Evolutionary conservation across 2,113 vertebrate species (phyloP), one percentile per base, ranked within the genome.

Genomic region (Pipa parva): DNA sequence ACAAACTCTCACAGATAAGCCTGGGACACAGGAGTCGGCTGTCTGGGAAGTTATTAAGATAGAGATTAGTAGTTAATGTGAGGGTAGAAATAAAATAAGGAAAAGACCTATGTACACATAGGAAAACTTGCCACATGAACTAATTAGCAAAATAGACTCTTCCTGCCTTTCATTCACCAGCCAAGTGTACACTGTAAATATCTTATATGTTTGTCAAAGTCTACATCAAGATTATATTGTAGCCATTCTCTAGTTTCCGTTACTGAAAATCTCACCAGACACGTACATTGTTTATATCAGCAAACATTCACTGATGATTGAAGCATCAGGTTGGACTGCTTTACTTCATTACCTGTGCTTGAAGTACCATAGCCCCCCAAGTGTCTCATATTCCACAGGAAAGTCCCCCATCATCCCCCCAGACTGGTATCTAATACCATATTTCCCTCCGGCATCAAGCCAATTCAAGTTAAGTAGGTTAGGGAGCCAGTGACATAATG

Each of bases 31-130:
- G 88, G 87, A 93, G 89, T 92, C 91, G 82, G 88, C 84, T 88
- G 89, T 91, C 90, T 92, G 86, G 85, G 81, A 84, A 72, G 87
- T 89, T 93, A 92, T 88, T 85, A 83, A 83, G 81, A 86, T 80
- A 86, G 81, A 89, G 90, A 91, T 93, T 91, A 91, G 81, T 79
- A 66, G 76, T 77, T 67, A 88, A 88, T 87, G 83, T 42, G 13
- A 42, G 3, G 33, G 9, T n/a, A 17, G 39, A 17, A 15, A n/a
- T n/a, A n/a, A n/a, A n/a, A n/a, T n/a, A 81, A 81, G 87, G 83
- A 85, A 85, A 76, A 76, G 81, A 37, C 71, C 78, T 81, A 80
- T 88, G 83, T 85, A 71, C 78, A 78, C 79, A 76, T 79, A 62
- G 63, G 73, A 73, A 82, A 72, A 69, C 6, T 57, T 78, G 79